Conservation (phyloP, 2,113 vertebrate species). For the Corynorhinus townsendii region DNA sequence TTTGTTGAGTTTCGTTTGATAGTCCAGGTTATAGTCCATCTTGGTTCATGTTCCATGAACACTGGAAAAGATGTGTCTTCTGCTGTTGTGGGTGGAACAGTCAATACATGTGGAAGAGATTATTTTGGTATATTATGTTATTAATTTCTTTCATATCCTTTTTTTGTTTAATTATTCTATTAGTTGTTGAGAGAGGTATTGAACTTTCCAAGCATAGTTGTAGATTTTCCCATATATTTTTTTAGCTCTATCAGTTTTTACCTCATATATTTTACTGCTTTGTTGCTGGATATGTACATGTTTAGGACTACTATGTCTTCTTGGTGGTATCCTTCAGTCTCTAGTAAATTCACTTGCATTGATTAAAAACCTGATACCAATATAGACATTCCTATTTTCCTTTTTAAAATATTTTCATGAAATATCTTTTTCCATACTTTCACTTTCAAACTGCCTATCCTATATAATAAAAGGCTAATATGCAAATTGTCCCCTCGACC, state of each 20-base stretch:
- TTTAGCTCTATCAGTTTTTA: background rate
- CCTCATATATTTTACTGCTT: background rate
- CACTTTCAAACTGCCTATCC: too few species aligned
- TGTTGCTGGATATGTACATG: background rate
- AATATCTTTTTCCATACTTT: too few species aligned
- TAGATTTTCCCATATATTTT: background rate
- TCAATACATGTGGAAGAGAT: background rate
- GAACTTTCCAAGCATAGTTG: background rate
- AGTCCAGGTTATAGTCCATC: background rate
- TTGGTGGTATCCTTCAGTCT: background rate
- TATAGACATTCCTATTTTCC: background rate
- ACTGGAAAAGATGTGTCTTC: background rate
- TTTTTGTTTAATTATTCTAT: background rate
- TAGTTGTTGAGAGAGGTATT: background rate
- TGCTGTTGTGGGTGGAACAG: background rate
- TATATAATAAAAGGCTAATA: too few species aligned
- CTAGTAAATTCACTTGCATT: background rate
- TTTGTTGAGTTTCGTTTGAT: background rate
- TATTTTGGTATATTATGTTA: background rate
- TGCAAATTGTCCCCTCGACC: too few species aligned
- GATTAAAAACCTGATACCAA: background rate
- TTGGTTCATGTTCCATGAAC: background rate
- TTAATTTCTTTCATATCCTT: background rate
- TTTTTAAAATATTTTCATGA: background rate
- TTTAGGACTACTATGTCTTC: background rate